Evolutionary conservation across 2,113 vertebrate genomes (phyloP), one percentile per base, ranked within the genome.

Genomic region (Erpornis zantholeuca): DNA sequence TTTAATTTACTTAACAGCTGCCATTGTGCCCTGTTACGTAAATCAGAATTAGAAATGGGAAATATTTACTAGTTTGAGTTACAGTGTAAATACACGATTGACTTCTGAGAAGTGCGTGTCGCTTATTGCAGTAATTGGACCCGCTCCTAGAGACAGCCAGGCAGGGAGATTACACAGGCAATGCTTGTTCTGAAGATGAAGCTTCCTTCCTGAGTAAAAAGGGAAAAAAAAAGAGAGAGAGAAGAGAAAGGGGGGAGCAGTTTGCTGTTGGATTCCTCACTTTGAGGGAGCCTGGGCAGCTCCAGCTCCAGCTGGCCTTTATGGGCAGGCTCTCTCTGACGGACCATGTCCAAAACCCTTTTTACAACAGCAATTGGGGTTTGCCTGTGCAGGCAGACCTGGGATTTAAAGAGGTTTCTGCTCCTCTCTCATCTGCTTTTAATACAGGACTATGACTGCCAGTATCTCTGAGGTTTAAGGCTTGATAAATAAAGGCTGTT

Each of bases 1-100:
- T 88, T 91, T 90, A 63, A 87, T 95, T 94, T 97, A 92, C 69
- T 91, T 93, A 85, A 66, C 25, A 61, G 69, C 82, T 81, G 83
- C 78, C 86, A 68, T 86, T 82, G 82, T 82, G 40, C 47, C 56
- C 64, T 4, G 9, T 63, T 92, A 52, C 0, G 2, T 72, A 96
- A 90, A 91, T 68, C 68, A 69, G 42, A 96, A 69, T 92, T 79
- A 77, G 33, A 95, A 94, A 92, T 89, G 75, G 42, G 82, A 85
- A 88, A 90, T 91, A 90, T 93, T 94, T 92, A 49, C 83, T 40
- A 6, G 77, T 70, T 59, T 16, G 88, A 94, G 54, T 83, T 81
- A 3, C 52, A 81, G 57, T 42, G 23, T 77, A 94, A 94, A 79
- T 68, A 65, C 78, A 61, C 2, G 2, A 50, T 38, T 70, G 80